These are phyloP conservation scores for Coreius guichenoti DNA, from an alignment of 2,797 vertebrate genomes.

Conservation along the genomic window DNA sequence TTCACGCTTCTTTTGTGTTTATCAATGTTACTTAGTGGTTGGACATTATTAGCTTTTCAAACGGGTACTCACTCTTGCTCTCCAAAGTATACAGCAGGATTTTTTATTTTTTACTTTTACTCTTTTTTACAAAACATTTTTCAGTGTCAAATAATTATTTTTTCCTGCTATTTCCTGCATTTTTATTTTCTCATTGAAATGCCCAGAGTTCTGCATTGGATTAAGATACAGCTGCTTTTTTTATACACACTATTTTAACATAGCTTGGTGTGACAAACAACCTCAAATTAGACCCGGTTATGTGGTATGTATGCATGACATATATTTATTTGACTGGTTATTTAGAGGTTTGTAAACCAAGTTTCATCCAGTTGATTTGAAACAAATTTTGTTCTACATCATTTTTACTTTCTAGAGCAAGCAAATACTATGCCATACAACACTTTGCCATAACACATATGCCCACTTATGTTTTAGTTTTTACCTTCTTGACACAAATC, in stretches of 20 bases:
- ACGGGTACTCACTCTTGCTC: not conserved
- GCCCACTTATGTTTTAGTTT: not conserved
- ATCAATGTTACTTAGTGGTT: not conserved
- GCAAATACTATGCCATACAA: too few species aligned
- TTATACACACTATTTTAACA: not conserved
- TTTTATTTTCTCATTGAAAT: not conserved
- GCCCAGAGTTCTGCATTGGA: not conserved
- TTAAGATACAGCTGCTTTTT: slow-evolving; percentile 1
- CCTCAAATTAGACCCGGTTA: not conserved
- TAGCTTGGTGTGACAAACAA: not conserved
- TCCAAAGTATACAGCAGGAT: not conserved
- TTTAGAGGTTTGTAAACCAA: not conserved
- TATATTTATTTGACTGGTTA: not conserved
- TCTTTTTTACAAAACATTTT: not conserved
- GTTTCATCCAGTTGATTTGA: not conserved
- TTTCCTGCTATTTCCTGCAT: not conserved
- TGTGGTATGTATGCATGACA: not conserved
- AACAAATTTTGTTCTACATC: not conserved
- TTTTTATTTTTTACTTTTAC: not conserved
- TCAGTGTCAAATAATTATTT: not conserved
- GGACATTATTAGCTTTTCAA: not conserved
- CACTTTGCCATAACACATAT: not conserved
- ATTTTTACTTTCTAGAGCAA: not conserved
- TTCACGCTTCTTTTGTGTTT: not conserved
- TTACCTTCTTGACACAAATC: slow-evolving; percentile 8